A percentile compares a stretch with the other conserved stretches of the same genome.
Evolutionary conservation across 2,888 invertebrate species (phyloP).

Genomic region (Drosophila conformis): DNA sequence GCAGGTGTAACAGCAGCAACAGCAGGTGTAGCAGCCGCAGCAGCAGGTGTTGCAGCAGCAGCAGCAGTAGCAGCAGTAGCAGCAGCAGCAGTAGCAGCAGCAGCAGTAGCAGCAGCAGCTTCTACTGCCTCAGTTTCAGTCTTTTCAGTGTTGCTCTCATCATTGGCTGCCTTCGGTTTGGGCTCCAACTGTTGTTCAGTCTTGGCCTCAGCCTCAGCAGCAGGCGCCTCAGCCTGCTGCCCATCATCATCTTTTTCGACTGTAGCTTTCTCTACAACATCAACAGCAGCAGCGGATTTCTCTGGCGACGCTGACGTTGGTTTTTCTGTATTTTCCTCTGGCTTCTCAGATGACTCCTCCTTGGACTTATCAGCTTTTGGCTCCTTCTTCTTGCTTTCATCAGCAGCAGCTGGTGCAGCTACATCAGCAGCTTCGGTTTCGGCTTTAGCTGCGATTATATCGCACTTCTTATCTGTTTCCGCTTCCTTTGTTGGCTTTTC

Average conservation of each 20-base stretch:
- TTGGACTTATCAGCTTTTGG: conserved; percentile 21
- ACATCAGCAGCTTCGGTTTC: not conserved
- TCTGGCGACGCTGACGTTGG: conserved; percentile 19
- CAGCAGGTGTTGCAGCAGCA: not conserved
- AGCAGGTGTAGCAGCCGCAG: conserved; percentile 6
- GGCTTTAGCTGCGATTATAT: conserved; percentile 2
- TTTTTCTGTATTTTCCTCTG: conserved; percentile 25
- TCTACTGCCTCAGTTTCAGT: conserved; percentile 51
- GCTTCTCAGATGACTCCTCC: conserved; percentile 1
- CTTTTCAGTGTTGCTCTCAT: conserved; percentile 49
- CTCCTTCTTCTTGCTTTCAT: conserved; percentile 15
- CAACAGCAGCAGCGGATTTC: conserved; percentile 27
- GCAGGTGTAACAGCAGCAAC: no score
- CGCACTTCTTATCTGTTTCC: conserved; percentile 7
- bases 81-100: not conserved
- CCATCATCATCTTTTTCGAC: conserved; percentile 5
- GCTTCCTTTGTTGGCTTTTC: conserved; percentile 10
- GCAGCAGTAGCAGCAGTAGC: not conserved
- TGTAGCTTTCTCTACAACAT: not conserved
- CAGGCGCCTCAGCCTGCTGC: conserved; percentile 1
- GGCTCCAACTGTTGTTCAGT: conserved; percentile 40
- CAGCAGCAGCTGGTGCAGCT: not conserved
- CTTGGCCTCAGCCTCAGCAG: conserved; percentile 25
- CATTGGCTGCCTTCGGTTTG: conserved; percentile 22
- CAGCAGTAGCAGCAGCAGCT: not conserved